Evolutionary conservation across 2,888 invertebrate genomes (phyloP), one percentile per base, ranked within the genome.

Genomic region (Bombylius discolor): DNA sequence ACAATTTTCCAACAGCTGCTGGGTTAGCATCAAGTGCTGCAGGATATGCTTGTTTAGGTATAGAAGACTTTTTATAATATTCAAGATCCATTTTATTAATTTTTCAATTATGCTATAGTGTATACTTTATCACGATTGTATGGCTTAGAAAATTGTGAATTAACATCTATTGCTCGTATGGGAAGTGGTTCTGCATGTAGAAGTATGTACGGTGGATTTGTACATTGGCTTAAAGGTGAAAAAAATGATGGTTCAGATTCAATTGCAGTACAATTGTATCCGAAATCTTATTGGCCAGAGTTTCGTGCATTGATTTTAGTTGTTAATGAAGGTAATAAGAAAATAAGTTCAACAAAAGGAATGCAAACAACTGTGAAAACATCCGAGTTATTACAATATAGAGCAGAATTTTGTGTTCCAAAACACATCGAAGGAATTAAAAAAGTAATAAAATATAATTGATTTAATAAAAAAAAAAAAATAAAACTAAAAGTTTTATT

Each of bases 1-100:
- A 99, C 72, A 98, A 98, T 77, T 99, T 99, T 69, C 99, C 99
- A 12, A 98, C 98, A 5, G 96, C 96, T 5, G 97, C 98, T 55
- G 99, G 99, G 1, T 77, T 99, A 51, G 99, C 99, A 0, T 98
- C 97, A 1, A 97, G 97, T 56, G 98, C 99, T 34, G 96, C 99
- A 47, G 99, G 99, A 5, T 98, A 95, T 73, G 97, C 98, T 4
- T 95, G 95, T 70, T 75, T 97, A 64, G 80, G 83, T 83, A 66
- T 58, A 56, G 9, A 12, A 13, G 44, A 44, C 5, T 1, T 44
- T 44, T 44, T 44, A 5, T 13, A 9, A 7, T 39, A 9, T 9
- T 9, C 7, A 39, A 39, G 2, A 9, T 39, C 3, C 39, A 39
- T 39, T 9, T 39, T 39, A 9, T 39, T 39, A 39, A 39, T 11